These are phyloP conservation scores for Ptychoptera albimana DNA, from an alignment of 2,888 invertebrate species.

Conservation along the genomic window DNA sequence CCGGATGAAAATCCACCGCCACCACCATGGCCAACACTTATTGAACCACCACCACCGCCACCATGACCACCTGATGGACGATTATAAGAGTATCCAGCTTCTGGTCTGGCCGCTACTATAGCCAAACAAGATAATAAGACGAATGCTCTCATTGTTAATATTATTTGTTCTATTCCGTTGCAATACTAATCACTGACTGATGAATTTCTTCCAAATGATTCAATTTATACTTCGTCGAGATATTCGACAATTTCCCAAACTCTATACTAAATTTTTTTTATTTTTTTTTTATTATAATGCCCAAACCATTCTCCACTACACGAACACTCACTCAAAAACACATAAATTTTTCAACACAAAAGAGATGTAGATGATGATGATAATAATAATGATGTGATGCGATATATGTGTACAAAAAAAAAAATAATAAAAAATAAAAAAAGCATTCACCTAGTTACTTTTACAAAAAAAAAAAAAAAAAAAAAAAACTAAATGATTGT, in stretches of 20 bases:
- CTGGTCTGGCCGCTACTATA: slow-evolving; percentile 28
- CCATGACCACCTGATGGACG: slow-evolving; percentile 26
- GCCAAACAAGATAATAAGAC: slow-evolving; percentile 31
- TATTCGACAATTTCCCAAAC: slow-evolving; percentile 1
- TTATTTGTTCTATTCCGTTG: neutral
- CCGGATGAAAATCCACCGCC: slow-evolving; percentile 12
- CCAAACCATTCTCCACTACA: too few species aligned
- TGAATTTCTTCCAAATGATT: slow-evolving; percentile 26
- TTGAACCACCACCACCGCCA: slow-evolving; percentile 27
- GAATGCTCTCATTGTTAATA: slow-evolving; percentile 26
- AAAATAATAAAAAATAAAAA: too few species aligned
- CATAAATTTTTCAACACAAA: too few species aligned
- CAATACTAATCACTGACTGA: slow-evolving; percentile 32
- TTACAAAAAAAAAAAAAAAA: too few species aligned
- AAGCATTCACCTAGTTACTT: too few species aligned
- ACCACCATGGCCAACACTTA: slow-evolving; percentile 15
- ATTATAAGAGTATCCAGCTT: slow-evolving; percentile 27
- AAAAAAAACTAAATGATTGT: too few species aligned
- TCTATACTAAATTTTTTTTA: too few species aligned
- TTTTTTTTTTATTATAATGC: too few species aligned
- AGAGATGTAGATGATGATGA: too few species aligned
- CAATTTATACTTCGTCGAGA: slow-evolving; percentile 29
- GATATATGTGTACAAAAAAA: too few species aligned
- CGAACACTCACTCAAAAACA: too few species aligned
- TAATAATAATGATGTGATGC: too few species aligned